Base-by-base conservation (phyloP, 1,140 invertebrate species). In the Ceratosolen solmsi region DNA sequence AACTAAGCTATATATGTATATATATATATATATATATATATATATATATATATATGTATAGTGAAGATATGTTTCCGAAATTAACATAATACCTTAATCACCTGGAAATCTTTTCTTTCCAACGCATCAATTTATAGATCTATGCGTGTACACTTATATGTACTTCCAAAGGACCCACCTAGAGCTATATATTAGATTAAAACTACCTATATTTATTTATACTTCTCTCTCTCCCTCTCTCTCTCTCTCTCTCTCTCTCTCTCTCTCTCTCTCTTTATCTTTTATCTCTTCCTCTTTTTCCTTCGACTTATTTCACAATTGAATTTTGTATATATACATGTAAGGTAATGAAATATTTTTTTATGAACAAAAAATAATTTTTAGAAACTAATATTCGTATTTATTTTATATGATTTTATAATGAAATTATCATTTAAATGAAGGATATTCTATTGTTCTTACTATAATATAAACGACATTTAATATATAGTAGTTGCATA, bases 31-130 rank as follows among this genome's bases (percentile, higher is more conserved):
- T 22, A 20, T 17, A 75, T 58, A 76, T 38, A 65, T n/a, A 56
- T 74, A 27, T 25, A 30, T 54, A 70, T 30, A 27, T 36, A 70
- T 71, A 68, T 22, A 76, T 70, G 68, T 58, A 70, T 30, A 65
- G 72, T 76, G 63, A 41, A 77, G 46, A 54, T 60, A 71, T 58
- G 49, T 68, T 63, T 41, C 38, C 54, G 71, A 65, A 25, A 82
- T 82, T 77, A 76, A n/a, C 80, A 82, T 82, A 82, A 82, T 82
- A 82, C 80, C n/a, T n/a, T n/a, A n/a, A n/a, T n/a, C 56, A 80
- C 41, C 58, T 70, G 60, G 76, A 78, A 78, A 78, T 80, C 79
- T 74, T 54, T 25, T 8, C 51, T 80, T 46, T 74, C 22, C 13
- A 33, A 74, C 79, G 51, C 54, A 65, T 65, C n/a, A 3, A 60